These are phyloP conservation scores for Conchocele bisecta DNA, from an alignment of 2,888 invertebrate genomes.

Conservation along the genomic window DNA sequence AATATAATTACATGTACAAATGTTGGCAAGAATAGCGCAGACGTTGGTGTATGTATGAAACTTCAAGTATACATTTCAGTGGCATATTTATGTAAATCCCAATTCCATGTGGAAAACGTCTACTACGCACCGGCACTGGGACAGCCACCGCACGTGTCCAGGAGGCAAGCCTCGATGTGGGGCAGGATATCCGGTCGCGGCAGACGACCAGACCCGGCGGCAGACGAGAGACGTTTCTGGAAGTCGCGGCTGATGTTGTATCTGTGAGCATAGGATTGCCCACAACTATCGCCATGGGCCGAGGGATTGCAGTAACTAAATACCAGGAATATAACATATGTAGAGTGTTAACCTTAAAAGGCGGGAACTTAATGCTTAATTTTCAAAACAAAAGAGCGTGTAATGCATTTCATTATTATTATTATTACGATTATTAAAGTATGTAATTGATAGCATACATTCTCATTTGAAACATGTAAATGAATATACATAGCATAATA, in stretches of 20 bases:
- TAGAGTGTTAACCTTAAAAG: neutral
- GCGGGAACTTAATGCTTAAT: neutral
- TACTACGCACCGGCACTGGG: constrained; percentile 65
- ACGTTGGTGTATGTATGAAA: no score
- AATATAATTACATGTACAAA: no score
- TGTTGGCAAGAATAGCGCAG: no score
- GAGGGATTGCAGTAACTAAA: no score
- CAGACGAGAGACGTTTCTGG: constrained; percentile 57
- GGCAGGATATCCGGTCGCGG: constrained; percentile 53
- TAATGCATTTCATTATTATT: no score
- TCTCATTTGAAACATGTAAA: no score
- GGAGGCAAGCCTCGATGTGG: constrained; percentile 57
- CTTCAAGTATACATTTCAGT: no score
- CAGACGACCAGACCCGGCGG: constrained; percentile 58
- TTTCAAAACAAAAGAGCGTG: no score
- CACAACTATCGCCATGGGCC: constrained; percentile 38
- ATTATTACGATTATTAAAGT: neutral
- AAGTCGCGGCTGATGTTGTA: constrained; percentile 48
- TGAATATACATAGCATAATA: neutral
- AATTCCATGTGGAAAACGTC: no score
- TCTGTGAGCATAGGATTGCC: constrained; percentile 36
- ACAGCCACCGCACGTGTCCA: constrained; percentile 65
- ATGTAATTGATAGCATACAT: no score
- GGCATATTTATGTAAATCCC: no score
- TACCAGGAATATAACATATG: no score